Evolutionary conservation across 2,113 vertebrate species (phyloP), one percentile per base, ranked within the genome.

Genomic region (Prolemur simus): DNA sequence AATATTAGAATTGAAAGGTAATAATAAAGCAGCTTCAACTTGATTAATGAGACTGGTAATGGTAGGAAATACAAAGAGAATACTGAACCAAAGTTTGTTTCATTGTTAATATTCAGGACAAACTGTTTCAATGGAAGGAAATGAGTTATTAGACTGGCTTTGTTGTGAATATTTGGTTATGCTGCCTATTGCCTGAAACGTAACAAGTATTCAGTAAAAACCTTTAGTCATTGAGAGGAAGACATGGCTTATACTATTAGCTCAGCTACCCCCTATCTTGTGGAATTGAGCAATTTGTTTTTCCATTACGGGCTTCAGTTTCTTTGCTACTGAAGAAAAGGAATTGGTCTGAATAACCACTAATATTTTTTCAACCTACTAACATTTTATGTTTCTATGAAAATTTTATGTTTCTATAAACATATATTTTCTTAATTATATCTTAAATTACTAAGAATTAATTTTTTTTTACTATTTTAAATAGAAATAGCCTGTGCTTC

Each of bases 391-490:
- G 37, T 52, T 85, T 20, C 66, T 37, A 39, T 60, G 52, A 85
- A 74, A 23, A 69, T 49, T 34, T 49, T 32, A 39, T 80, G 17
- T 74, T 85, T 88, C 34, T 20, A 77, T 88, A 69, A 5, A 81
- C 8, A 18, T 32, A 92, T 87, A 27, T 32, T 37, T 96, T 73
- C 32, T 83, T 58, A 52, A 64, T 49, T 96, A 0, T 25, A 42
- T 25, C 42, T 94, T 63, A 83, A 95, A 93, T 34, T 86, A 4
- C 20, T 64, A 80, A 94, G 34, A 69, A 71, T 77, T 92, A 23
- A 39, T 86, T 91, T 82, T 49, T 0, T 73, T 93, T 83, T 84
- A 32, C 21, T 87, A 58, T 90, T 85, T 95, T 45, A 81, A 87
- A 39, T 15, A 45, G 9, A 91, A 94, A 58, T 15, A 60, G 23